A percentile compares a stretch with the other conserved stretches of the same genome.
Evolutionary conservation across 2,113 vertebrate genomes (phyloP).

Genomic region (Otus sunia): DNA sequence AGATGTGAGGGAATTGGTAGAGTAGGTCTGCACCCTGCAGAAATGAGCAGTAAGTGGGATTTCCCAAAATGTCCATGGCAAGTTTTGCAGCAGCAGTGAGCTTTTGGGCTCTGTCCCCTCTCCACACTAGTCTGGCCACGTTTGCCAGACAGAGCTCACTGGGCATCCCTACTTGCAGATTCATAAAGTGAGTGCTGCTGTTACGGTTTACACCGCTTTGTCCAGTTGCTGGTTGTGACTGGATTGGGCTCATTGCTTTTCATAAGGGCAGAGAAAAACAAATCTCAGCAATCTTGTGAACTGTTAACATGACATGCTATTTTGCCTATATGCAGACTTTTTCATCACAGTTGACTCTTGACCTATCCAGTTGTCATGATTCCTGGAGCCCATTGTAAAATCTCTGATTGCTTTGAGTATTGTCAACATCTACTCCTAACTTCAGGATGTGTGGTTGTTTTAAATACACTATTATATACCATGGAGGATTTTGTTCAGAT

Average conservation of each 20-base stretch:
- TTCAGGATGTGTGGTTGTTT: background rate
- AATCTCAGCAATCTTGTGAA: background rate
- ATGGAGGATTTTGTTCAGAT: background rate
- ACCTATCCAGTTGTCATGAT: background rate
- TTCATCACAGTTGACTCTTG: background rate
- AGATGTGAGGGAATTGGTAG: background rate
- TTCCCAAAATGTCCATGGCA: background rate
- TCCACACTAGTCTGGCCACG: fast-evolving
- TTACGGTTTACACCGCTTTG: fast-evolving
- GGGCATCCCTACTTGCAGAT: background rate
- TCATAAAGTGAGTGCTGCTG: background rate
- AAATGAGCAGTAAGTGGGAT: background rate
- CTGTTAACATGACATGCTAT: fast-evolving
- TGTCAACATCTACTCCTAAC: background rate
- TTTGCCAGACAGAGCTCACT: background rate
- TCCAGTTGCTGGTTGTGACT: background rate
- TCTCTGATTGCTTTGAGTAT: background rate
- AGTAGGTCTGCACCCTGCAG: fast-evolving
- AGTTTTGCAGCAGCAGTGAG: background rate
- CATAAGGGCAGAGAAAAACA: background rate
- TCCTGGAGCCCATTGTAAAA: background rate
- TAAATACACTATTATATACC: background rate
- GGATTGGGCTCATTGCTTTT: background rate
- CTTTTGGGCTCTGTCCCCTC: no score
- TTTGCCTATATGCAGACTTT: background rate